Evolutionary conservation across 2,888 invertebrate species (phyloP).

Genomic region (Callyntrura guangdongensis): DNA sequence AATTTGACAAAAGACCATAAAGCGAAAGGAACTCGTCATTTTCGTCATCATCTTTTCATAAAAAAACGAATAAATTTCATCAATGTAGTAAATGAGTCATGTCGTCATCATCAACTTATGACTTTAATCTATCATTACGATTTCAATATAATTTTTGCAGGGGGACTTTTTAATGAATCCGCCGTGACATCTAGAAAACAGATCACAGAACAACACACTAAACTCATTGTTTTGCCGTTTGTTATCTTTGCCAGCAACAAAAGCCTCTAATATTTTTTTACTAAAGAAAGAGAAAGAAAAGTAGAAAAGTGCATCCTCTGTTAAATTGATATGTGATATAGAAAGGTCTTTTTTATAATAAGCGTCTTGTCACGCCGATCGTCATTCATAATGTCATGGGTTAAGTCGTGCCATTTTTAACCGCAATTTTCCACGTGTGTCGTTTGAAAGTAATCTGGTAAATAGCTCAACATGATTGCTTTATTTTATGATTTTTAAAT

Average conservation of each 20-base stretch:
- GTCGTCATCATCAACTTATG: background rate
- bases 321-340: too few species aligned
- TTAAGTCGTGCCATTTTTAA: background rate
- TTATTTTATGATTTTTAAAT: too few species aligned
- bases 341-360: too few species aligned
- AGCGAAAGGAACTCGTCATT: background rate
- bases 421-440: background rate
- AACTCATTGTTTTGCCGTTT: background rate
- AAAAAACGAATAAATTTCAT: background rate
- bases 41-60: too few species aligned
- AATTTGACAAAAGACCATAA: background rate
- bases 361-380: too few species aligned
- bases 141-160: background rate
- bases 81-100: background rate
- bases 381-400: background rate
- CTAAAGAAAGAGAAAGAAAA: background rate
- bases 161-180: conserved; percentile 5
- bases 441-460: background rate
- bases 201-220: background rate
- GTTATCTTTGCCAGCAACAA: too few species aligned
- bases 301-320: too few species aligned
- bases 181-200: background rate
- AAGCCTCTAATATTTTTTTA: background rate
- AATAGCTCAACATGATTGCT: background rate
- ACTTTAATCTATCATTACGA: background rate